These are phyloP conservation scores for Balanococcus diminutus DNA, from an alignment of 2,888 invertebrate species.

Conservation along the genomic window DNA sequence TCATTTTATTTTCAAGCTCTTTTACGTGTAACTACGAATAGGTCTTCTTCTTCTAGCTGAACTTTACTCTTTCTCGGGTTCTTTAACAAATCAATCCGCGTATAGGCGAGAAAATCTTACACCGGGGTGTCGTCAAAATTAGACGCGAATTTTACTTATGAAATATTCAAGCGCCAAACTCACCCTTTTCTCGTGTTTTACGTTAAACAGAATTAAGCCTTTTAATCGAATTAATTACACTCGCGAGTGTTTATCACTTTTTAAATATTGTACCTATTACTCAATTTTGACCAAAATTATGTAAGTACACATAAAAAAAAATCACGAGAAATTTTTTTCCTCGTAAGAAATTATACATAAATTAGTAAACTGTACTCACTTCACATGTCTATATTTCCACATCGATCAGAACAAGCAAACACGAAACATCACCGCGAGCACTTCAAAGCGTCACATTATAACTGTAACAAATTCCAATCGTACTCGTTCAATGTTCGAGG, in stretches of 20 bases:
- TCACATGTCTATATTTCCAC: background rate
- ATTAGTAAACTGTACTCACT: no score
- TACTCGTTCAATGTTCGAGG: slow-evolving; percentile 25
- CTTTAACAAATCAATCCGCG: background rate
- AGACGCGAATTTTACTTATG: background rate
- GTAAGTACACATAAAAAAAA: no score
- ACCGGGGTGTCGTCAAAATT: background rate
- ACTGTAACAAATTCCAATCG: slow-evolving; percentile 26
- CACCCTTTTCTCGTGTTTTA: background rate
- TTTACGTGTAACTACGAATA: background rate
- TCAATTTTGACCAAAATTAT: background rate
- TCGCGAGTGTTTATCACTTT: background rate
- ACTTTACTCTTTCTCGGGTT: background rate
- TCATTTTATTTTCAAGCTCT: background rate
- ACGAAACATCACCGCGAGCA: background rate
- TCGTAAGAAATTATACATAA: no score
- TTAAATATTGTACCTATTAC: background rate
- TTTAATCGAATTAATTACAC: background rate
- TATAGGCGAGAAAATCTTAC: no score
- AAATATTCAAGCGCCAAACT: background rate
- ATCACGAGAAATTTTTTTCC: background rate
- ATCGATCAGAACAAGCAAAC: background rate
- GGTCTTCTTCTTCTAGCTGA: background rate
- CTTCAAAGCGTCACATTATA: background rate
- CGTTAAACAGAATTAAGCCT: background rate